Base-by-base conservation (phyloP, 2,888 invertebrate genomes). In the Sisyra nigra region DNA sequence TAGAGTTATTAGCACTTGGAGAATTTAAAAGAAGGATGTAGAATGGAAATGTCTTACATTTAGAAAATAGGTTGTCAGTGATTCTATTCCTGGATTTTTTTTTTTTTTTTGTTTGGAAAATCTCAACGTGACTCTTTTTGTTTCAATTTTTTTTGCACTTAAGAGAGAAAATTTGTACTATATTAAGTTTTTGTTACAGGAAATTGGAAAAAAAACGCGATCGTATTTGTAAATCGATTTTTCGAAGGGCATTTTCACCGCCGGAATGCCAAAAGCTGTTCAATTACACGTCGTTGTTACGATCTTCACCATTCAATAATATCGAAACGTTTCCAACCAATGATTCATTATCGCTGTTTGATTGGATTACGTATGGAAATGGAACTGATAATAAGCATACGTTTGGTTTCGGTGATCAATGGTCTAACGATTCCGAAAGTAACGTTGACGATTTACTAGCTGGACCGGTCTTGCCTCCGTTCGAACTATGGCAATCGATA, bases 401-500 rank as follows among this genome's bases (percentile, higher is more conserved):
- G 15, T 15, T 19, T 18, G 17, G 18, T 18, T 8, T 19, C 17
- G 19, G 11, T 17, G 41, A 41, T 18, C 19, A 31, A 6, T 18
- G 33, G 11, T 15, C 19, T 5, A 34, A 33, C 24, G 33, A 41
- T 19, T 34, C 19, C 11, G 14, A 19, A 6, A 19, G 13, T 8
- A 15, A 31, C 30, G 31, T 11, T 13, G 41, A 41, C 13, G 17
- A 34, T 13, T 19, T 19, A 18, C 8, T 13, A 24, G 24, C 19
- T n/a, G 34, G 54, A 51, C 72, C 76, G 48, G 80, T 81, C 11
- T 62, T 84, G 51, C 84, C 87, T 41, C 89, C 89, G 4, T 92
- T 93, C 61, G 80, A 82, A 45, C 67, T 88, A 40, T 92, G 93
- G 91, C 76, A 89, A 63, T 85, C 89, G 9, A 76, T 87, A 46